Conservation (phyloP, 37 sponge, comb jelly and placozoan genomes). For the Hormiphora californensis region DNA sequence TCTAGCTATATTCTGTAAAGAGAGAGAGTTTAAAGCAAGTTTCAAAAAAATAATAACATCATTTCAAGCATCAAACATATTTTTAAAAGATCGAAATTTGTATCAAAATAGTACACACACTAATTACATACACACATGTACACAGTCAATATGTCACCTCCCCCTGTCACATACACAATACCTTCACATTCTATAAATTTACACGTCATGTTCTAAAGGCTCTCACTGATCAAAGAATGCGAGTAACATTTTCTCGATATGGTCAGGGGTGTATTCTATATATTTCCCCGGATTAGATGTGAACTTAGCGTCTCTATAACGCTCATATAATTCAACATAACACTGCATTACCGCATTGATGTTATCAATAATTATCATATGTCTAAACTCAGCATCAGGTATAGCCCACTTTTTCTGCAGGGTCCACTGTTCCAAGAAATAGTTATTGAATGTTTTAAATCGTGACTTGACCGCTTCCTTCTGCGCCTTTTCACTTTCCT, state of each 20-base stretch:
- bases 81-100: no score
- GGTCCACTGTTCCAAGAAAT: neutral
- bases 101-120: no score
- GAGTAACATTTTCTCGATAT: constrained; percentile 5
- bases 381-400: constrained; percentile 11
- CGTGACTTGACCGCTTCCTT: neutral
- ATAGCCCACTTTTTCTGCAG: constrained; percentile 25
- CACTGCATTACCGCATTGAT: neutral
- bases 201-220: no score
- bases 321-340: constrained; percentile 1
- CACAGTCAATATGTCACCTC: no score
- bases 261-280: neutral
- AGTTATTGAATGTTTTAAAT: neutral
- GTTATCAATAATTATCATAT: neutral
- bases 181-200: no score
- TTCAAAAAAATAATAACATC: neutral
- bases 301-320: constrained; percentile 5
- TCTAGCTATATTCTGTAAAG: neutral
- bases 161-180: no score
- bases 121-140: no score
- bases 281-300: neutral
- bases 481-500: constrained; percentile 1
- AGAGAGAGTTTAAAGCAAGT: neutral
- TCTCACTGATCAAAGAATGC: constrained; percentile 34
- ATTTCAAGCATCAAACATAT: neutral